These are phyloP conservation scores for Micrasema minimum DNA, from an alignment of 1,140 invertebrate species.

Conservation along the genomic window DNA sequence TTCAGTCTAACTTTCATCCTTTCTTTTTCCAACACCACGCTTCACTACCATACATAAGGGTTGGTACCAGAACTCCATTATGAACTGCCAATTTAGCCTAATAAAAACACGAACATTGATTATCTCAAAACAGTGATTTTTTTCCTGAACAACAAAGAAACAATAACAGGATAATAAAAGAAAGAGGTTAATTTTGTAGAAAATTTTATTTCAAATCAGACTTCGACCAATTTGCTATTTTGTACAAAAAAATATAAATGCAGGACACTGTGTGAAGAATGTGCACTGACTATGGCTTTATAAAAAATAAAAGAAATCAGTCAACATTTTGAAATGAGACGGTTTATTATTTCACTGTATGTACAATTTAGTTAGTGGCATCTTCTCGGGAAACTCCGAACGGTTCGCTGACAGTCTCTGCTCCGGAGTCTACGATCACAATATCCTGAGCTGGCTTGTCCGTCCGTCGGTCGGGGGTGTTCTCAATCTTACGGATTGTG, in stretches of 20 bases:
- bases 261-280: slow-evolving; percentile 11
- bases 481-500: slow-evolving; percentile 88
- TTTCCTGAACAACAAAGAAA: too few species aligned
- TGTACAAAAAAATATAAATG: slow-evolving; percentile 45
- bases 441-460: slow-evolving; percentile 86
- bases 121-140: too few species aligned
- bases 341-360: neutral
- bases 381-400: slow-evolving; percentile 85
- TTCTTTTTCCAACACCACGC: too few species aligned
- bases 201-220: slow-evolving; percentile 28
- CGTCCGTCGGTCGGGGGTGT: slow-evolving; percentile 75
- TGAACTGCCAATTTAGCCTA: too few species aligned
- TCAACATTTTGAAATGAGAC: neutral
- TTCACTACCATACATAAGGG: too few species aligned
- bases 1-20: too few species aligned
- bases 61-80: too few species aligned
- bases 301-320: slow-evolving; percentile 34
- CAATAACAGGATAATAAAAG: neutral
- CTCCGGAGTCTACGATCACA: slow-evolving; percentile 79
- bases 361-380: slow-evolving; percentile 62
- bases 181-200: neutral
- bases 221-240: slow-evolving; percentile 13
- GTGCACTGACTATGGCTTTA: slow-evolving; percentile 2
- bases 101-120: too few species aligned
- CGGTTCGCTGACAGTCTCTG: slow-evolving; percentile 76